These are phyloP conservation scores for Megalonaias nervosa DNA, from an alignment of 1,140 invertebrate species.

Conservation along the genomic window DNA sequence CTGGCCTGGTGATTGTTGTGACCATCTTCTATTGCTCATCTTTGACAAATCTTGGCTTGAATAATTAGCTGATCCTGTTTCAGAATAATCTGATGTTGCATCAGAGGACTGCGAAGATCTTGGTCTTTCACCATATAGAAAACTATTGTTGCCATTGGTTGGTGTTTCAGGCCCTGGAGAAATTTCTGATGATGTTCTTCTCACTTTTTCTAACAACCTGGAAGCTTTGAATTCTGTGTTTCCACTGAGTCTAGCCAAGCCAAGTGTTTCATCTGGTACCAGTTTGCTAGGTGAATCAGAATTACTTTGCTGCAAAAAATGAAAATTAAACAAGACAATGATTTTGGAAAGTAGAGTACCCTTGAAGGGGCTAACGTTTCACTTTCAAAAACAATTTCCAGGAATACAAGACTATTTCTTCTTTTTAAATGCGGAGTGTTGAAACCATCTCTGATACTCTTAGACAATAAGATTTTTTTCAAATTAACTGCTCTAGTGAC, in stretches of 20 bases:
- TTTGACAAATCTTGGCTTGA: no score
- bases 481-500: no score
- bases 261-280: slow-evolving; percentile 4
- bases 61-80: no score
- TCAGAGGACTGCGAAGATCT: not conserved
- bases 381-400: no score
- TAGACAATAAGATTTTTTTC: no score
- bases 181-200: slow-evolving; percentile 11
- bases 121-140: slow-evolving; percentile 8
- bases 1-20: no score
- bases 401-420: no score
- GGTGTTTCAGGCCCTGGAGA: not conserved
- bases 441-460: no score
- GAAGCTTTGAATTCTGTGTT: slow-evolving; percentile 31
- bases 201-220: slow-evolving; percentile 24
- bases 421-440: no score
- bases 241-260: slow-evolving; percentile 16
- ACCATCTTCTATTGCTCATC: no score
- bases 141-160: not conserved
- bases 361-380: no score
- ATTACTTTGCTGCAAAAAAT: not conserved
- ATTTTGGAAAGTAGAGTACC: not conserved
- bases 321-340: not conserved
- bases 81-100: not conserved
- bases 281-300: slow-evolving; percentile 5